These are phyloP conservation scores for Amblyjoppa proteus DNA, from an alignment of 2,888 invertebrate species.

Conservation along the genomic window DNA sequence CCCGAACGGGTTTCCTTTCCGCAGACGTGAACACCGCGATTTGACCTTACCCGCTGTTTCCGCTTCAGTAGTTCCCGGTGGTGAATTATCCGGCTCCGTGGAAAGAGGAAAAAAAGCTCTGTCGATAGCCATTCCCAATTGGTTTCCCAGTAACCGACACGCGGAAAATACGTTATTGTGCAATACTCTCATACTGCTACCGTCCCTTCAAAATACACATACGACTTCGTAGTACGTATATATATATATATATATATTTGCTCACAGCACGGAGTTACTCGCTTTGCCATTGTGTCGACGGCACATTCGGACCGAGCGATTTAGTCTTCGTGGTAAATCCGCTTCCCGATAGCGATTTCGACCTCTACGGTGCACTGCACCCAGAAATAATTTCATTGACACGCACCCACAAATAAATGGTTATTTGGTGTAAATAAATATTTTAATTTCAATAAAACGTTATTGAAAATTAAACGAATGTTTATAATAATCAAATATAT, in stretches of 20 bases:
- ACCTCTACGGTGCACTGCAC: neutral
- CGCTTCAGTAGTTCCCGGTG: conserved; percentile 21
- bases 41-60: neutral
- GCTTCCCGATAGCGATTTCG: neutral
- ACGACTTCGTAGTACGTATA: neutral
- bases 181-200: neutral
- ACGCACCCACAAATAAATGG: no score
- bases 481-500: no score
- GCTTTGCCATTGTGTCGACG: conserved; percentile 36
- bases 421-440: no score
- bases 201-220: neutral
- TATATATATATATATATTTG: neutral
- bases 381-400: neutral
- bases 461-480: no score
- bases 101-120: conserved; percentile 3
- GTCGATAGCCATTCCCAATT: conserved; percentile 39
- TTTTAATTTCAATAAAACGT: no score
- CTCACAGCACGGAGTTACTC: neutral
- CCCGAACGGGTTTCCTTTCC: conserved; percentile 22
- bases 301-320: conserved; percentile 22
- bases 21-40: conserved; percentile 1
- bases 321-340: conserved; percentile 1
- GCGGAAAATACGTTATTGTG: conserved; percentile 6
- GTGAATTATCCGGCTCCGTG: conserved; percentile 43
- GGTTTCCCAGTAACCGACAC: conserved; percentile 24